A percentile compares a stretch with the other conserved stretches of the same genome.
Conservation (phyloP, 1,140 invertebrate species). For the Heliconius hewitsoni region DNA sequence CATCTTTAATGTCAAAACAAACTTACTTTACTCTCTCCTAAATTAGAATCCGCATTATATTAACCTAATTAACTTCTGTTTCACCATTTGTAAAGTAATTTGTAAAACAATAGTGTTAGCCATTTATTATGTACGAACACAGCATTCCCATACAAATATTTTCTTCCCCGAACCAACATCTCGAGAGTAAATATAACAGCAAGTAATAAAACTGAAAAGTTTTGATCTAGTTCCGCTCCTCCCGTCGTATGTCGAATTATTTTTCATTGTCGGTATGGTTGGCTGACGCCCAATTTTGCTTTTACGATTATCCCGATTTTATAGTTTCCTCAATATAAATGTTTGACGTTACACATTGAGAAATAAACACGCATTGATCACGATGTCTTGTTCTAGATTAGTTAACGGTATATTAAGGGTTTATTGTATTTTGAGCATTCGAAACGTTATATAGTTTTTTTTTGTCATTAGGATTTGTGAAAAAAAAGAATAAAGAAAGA, state of each 20-base stretch:
- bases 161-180: conserved; percentile 22
- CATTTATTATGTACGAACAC: neutral
- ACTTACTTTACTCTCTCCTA: too few relatives aligned
- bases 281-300: conserved; percentile 66
- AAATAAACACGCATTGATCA: conserved; percentile 46
- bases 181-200: conserved; percentile 41
- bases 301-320: conserved; percentile 74
- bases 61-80: neutral
- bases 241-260: conserved; percentile 67
- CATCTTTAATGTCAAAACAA: neutral
- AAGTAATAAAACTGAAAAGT: conserved; percentile 50
- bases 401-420: neutral
- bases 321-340: conserved; percentile 74
- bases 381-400: conserved; percentile 1
- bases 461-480: too few relatives aligned
- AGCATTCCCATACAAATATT: conserved; percentile 26
- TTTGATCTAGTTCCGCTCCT: conserved; percentile 62
- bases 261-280: conserved; percentile 71
- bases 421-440: neutral
- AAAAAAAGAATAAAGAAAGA: too few relatives aligned
- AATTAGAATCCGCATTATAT: neutral
- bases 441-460: neutral
- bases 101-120: neutral
- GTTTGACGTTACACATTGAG: conserved; percentile 56
- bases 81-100: neutral